Evolutionary conservation across 2,113 vertebrate genomes (phyloP), one percentile per base, ranked within the genome.

Genomic region (Amphiprion percula): DNA sequence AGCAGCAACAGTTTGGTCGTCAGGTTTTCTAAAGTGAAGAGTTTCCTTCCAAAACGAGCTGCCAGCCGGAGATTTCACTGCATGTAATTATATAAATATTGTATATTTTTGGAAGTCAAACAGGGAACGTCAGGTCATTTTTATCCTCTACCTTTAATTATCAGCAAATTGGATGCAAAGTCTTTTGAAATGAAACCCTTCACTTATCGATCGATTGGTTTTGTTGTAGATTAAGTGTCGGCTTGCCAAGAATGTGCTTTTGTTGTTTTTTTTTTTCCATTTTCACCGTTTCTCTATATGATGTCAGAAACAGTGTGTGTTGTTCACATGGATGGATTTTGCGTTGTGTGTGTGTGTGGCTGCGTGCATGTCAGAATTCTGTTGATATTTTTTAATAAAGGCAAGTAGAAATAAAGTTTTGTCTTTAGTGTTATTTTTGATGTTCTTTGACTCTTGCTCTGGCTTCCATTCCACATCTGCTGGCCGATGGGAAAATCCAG

Each of bases 371-470:
- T 80, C 75, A 61, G n/a, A 47, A 63, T 62, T 77, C 70, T 84
- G 76, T 66, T 73, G 65, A 60, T 56, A 61, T 80, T 90, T 89
- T 88, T 89, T 88, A 90, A 89, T 91, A 91, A 91, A 90, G 82
- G 83, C 15, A 26, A 70, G 60, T 80, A 79, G 70, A 85, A 90
- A 84, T 80, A 76, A 87, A 66, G 1, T 3, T 62, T 6, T 74
- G 2, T 8, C 69, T 0, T 52, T 17, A 0, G 12, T 44, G 41
- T 44, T 44, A 4, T 44, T 15, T 44, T 44, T 44, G 41, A 11
- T 44, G 41, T 44, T 44, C 8, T 44, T 14, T 44, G 11, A 44
- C 41, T 44, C 41, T 44, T 44, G 10, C 4, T 15, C 12, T 44
- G 41, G 30, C 30, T 30, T 30, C 30, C 30, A 14, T 2, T 2